Base-by-base conservation (phyloP, 2,888 invertebrate species). In the Cheilosia grossa region DNA sequence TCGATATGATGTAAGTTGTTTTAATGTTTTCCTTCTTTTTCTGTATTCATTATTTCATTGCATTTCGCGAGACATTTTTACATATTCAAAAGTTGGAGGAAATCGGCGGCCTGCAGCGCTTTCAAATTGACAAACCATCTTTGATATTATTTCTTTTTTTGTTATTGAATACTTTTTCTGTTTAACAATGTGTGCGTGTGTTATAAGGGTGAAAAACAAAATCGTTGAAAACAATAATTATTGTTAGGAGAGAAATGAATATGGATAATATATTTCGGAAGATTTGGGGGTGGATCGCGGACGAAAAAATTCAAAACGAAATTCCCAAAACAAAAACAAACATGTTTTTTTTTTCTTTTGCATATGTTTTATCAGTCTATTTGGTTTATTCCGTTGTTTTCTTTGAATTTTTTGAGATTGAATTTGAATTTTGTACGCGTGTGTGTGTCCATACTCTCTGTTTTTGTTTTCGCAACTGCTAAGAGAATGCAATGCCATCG, bases 1-100 rank as follows among this genome's bases (percentile, higher is more conserved):
- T 81, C 85, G 85, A 85, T 85, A 85, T 81, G 85, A 85, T 85
- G 85, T 85, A 85, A 85, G 85, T 85, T 58, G 44, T 70, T 59
- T 66, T 66, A 37, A 37, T 37, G 47, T 56, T 40, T 30, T 63
- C 19, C 30, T 56, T 21, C 53, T 13, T 10, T 47, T 44, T 44
- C 13, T 19, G 15, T 58, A 58, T 64, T 54, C 74, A 64, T 74
- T 44, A 19, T 47, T 33, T 30, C 54, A 53, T 59, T 72, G 21
- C 33, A 59, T 17, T 42, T 54, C 24, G 24, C 15, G 51, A 24
- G 24, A 21, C 59, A 47, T 27, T 47, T 63, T 47, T 21, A 24
- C 21, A 10, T 49, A 5, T n/a, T n/a, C 49, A 21, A 13, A 10
- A 24, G 19, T 7, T n/a, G 54, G 30, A 9, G 30, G 17, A 0